A percentile compares a stretch with the other conserved stretches of the same genome.
Conservation (phyloP, 1,140 invertebrate genomes). For the Arctopsyche grandis region DNA sequence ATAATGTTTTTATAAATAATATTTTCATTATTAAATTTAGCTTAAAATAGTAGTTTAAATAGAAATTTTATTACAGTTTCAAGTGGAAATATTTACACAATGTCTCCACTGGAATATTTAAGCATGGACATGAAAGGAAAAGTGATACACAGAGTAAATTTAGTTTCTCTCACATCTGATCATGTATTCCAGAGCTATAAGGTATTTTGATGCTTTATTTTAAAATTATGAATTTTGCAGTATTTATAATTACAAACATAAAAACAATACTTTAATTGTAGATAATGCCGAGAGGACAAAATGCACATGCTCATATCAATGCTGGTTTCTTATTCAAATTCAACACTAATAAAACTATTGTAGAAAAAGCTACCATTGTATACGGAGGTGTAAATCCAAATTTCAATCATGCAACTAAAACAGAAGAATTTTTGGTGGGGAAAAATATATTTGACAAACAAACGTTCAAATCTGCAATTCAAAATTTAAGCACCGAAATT, state of each 20-base stretch:
- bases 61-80: constrained; percentile 40
- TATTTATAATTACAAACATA: not conserved
- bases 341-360: constrained; percentile 60
- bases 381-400: constrained; percentile 60
- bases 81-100: constrained; percentile 9
- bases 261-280: constrained; percentile 56
- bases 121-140: constrained; percentile 71
- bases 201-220: too few relatives aligned
- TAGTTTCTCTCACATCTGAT: constrained; percentile 65
- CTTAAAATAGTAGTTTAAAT: not conserved
- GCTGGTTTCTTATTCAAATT: constrained; percentile 80
- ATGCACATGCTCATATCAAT: constrained; percentile 85
- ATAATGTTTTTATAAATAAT: constrained; percentile 52
- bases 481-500: constrained; percentile 71
- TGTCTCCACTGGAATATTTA: constrained; percentile 61
- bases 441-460: constrained; percentile 65
- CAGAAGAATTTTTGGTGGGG: constrained; percentile 72
- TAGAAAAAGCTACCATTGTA: constrained; percentile 66
- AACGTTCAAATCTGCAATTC: constrained; percentile 68
- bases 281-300: constrained; percentile 84
- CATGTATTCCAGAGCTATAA: constrained; percentile 70
- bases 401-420: constrained; percentile 76
- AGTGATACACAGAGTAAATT: constrained; percentile 70
- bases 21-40: constrained; percentile 27
- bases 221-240: too few relatives aligned